Conservation (phyloP, 2,797 vertebrate species). For the Notolepis coatsorum region DNA sequence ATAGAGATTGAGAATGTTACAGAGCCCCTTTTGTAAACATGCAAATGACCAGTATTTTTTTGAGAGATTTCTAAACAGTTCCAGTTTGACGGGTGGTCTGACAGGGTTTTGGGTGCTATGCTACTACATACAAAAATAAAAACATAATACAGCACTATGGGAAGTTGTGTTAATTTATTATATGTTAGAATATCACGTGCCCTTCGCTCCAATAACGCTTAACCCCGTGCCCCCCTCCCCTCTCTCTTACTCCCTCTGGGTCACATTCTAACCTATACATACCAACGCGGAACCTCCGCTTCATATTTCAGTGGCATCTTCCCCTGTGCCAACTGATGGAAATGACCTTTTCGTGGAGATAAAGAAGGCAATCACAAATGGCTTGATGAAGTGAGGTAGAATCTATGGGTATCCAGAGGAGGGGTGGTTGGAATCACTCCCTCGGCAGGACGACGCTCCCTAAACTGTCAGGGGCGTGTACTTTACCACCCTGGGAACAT, state of each 20-base stretch:
- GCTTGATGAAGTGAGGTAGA: constrained; percentile 72
- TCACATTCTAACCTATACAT: constrained; percentile 58
- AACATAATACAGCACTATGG: constrained; percentile 28
- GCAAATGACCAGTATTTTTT: constrained; percentile 54
- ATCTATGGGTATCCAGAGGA: constrained; percentile 56
- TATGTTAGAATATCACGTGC: constrained; percentile 43
- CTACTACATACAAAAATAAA: constrained; percentile 36
- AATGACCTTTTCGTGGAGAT: constrained; percentile 67
- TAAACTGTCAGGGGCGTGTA: constrained; percentile 38
- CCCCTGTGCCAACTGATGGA: constrained; percentile 49
- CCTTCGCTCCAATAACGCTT: constrained; percentile 35
- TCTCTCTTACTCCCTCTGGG: constrained; percentile 24
- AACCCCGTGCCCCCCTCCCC: constrained; percentile 10
- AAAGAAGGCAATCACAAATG: constrained; percentile 58
- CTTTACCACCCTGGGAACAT: constrained; percentile 25
- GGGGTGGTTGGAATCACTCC: constrained; percentile 21
- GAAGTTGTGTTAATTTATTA: constrained; percentile 46
- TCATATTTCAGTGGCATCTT: constrained; percentile 65
- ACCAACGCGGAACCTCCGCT: constrained; percentile 45
- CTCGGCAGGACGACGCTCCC: constrained; percentile 35
- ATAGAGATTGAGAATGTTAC: constrained; percentile 24
- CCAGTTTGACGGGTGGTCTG: constrained; percentile 31
- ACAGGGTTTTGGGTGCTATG: constrained; percentile 39
- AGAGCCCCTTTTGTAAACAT: constrained; percentile 76
- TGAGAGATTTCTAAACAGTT: constrained; percentile 27